Percentiles rank a stretch among this genome's conserved stretches.
Conservation (phyloP, 2,113 vertebrate genomes). For the Indicator maculatus region DNA sequence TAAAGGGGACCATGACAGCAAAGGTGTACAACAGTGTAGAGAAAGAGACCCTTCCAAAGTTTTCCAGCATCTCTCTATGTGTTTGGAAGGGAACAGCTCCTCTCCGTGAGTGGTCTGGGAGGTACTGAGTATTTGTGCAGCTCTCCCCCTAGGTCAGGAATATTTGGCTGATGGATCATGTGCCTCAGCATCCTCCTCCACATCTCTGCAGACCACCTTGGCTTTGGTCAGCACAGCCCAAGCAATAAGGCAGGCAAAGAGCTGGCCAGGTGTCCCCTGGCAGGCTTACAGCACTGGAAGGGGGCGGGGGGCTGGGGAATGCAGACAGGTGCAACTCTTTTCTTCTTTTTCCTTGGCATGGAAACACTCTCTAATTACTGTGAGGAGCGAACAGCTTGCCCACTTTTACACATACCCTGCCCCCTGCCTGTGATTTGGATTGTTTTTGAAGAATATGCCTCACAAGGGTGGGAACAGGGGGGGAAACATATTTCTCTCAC, state of each 20-base stretch:
- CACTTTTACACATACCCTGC: slow-evolving; percentile 62
- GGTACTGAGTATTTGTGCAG: neutral
- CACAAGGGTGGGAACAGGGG: neutral
- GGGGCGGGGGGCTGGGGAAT: neutral
- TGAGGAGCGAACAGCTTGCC: slow-evolving; percentile 55
- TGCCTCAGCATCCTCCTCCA: neutral
- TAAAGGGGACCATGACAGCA: neutral
- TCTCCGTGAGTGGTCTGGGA: neutral
- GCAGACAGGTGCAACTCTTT: slow-evolving; percentile 39
- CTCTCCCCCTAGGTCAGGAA: neutral
- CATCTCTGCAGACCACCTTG: accelerated
- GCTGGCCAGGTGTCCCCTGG: neutral
- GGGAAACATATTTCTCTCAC: neutral
- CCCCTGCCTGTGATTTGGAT: slow-evolving; percentile 60
- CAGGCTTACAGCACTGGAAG: neutral
- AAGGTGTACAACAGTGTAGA: neutral
- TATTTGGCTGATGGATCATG: neutral
- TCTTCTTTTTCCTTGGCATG: slow-evolving; percentile 37
- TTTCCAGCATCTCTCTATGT: neutral
- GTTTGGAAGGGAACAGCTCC: neutral
- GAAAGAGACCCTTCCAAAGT: neutral
- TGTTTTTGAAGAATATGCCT: slow-evolving; percentile 34
- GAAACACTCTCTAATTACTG: slow-evolving; percentile 30
- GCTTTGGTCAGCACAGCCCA: neutral
- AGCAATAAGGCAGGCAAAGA: neutral